These are phyloP conservation scores for Sialis fuliginosa DNA, from an alignment of 2,888 invertebrate species.

Conservation along the genomic window DNA sequence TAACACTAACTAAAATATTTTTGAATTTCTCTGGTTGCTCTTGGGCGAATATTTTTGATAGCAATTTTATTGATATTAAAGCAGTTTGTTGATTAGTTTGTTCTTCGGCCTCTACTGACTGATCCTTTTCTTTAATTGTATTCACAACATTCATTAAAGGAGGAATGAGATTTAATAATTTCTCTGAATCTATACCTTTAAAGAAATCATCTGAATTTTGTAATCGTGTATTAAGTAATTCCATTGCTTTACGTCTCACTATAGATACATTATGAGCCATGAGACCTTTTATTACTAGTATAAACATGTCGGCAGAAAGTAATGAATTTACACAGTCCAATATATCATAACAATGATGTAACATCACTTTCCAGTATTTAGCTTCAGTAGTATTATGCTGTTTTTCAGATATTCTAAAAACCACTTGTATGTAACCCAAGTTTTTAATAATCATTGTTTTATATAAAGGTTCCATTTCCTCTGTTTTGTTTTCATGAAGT, in stretches of 20 bases:
- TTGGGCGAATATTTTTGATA: conserved; percentile 55
- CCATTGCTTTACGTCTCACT: conserved; percentile 66
- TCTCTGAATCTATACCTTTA: conserved; percentile 21
- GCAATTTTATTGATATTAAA: conserved; percentile 60
- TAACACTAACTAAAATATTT: conserved; percentile 46
- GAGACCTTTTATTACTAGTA: conserved; percentile 58
- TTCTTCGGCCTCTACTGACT: conserved; percentile 32
- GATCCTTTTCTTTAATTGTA: conserved; percentile 27
- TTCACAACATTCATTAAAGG: conserved; percentile 41
- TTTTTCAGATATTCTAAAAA: conserved; percentile 43
- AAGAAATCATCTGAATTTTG: conserved; percentile 47
- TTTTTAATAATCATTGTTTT: conserved; percentile 51
- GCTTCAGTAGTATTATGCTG: conserved; percentile 34
- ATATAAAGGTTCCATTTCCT: conserved; percentile 39
- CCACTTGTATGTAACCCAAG: conserved; percentile 45
- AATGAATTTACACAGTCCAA: conserved; percentile 65
- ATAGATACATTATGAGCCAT: conserved; percentile 48
- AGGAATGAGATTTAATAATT: conserved; percentile 39
- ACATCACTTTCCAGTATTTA: conserved; percentile 70
- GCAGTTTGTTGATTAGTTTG: conserved; percentile 66
- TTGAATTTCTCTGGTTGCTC: conserved; percentile 52
- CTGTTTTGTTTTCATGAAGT: conserved; percentile 27
- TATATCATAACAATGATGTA: conserved; percentile 62
- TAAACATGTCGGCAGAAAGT: conserved; percentile 60
- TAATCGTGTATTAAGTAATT: conserved; percentile 67